Conservation (phyloP, 2,888 invertebrate species). For the Netelia inedita region DNA sequence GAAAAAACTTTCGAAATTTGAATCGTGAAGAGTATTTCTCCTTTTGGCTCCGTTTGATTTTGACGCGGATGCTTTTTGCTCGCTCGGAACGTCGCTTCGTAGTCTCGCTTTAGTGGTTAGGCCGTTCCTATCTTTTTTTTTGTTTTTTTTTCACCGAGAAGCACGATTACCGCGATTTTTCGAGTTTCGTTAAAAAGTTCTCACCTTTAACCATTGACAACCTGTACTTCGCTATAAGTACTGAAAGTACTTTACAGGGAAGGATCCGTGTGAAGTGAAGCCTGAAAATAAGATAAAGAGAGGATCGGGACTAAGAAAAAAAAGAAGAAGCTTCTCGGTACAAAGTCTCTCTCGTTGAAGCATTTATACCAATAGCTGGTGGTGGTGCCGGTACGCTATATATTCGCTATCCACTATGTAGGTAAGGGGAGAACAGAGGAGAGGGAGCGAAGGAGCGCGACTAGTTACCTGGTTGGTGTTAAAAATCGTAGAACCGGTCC, state of each 20-base stretch:
- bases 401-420: not conserved
- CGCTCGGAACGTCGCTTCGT: too few relatives aligned
- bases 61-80: too few relatives aligned
- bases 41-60: too few relatives aligned
- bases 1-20: too few relatives aligned
- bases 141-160: not conserved
- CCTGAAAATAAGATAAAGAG: not conserved
- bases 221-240: not conserved
- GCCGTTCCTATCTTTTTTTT: not conserved
- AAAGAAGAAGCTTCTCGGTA: constrained; percentile 16
- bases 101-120: not conserved
- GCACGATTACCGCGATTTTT: not conserved
- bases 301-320: not conserved
- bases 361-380: not conserved
- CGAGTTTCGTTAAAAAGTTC: not conserved
- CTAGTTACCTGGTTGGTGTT: constrained; percentile 64
- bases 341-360: constrained; percentile 1
- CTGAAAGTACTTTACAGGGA: not conserved
- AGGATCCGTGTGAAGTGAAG: not conserved
- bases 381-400: not conserved
- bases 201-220: not conserved
- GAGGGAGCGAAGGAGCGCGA: constrained; percentile 45
- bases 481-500: constrained; percentile 74
- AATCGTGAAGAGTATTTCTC: too few relatives aligned
- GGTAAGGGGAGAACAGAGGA: not conserved